Percentiles rank a stretch among this genome's conserved stretches.
These are phyloP conservation scores for Plusia festucae DNA, from an alignment of 2,888 invertebrate genomes.

Conservation along the genomic window DNA sequence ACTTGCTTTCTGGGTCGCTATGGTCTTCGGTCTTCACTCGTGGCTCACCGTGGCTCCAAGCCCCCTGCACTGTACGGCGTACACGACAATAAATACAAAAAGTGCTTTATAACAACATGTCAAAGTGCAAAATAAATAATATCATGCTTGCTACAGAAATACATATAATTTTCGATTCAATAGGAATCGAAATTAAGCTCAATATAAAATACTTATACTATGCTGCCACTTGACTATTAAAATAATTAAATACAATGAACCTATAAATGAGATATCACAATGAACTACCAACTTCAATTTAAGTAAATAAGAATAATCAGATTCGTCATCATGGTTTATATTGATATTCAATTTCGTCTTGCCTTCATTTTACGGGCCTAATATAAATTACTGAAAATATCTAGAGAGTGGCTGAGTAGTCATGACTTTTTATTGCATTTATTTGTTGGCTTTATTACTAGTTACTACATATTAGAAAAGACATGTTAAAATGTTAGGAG, in stretches of 20 bases:
- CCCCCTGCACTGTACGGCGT: constrained; percentile 71
- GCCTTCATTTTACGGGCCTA: no score
- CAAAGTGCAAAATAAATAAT: constrained; percentile 42
- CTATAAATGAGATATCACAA: constrained; percentile 1
- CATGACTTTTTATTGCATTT: background rate
- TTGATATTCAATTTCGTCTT: no score
- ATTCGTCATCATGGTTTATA: background rate
- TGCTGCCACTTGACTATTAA: background rate
- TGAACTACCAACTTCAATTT: background rate
- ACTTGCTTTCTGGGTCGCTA: constrained; percentile 86
- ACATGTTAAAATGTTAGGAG: no score
- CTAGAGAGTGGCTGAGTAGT: background rate
- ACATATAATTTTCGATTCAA: background rate
- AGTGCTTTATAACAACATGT: constrained; percentile 47
- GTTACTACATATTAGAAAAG: no score
- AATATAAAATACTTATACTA: background rate
- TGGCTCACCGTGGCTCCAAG: constrained; percentile 62
- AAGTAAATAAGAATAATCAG: background rate
- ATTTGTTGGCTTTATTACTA: background rate
- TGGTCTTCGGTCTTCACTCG: constrained; percentile 72
- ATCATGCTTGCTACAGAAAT: constrained; percentile 28
- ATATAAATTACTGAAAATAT: no score
- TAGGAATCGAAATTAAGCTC: background rate
- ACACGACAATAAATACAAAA: constrained; percentile 64
- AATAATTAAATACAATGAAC: background rate